phyloP scores from a whole-genome alignment of 2,888 invertebrate genomes.

The Drosophila macrospina region DNA sequence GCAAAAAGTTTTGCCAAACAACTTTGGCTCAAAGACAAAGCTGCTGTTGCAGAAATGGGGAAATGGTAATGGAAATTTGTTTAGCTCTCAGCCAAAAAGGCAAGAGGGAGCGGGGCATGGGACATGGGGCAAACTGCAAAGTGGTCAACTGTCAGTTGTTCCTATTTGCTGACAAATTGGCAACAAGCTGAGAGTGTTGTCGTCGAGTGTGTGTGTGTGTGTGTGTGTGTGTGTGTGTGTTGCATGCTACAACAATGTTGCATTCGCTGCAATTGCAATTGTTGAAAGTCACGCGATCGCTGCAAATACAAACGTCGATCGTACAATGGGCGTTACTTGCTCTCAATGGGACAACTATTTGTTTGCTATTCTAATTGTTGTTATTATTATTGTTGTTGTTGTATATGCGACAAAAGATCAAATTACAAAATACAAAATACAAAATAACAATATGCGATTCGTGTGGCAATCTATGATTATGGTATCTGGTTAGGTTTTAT shows the following conservation, averaged over 20 bases:
- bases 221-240: conserved; percentile 1
- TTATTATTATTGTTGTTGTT: neutral
- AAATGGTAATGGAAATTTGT: conserved; percentile 64
- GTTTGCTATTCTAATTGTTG: neutral
- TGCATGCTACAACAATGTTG: conserved; percentile 7
- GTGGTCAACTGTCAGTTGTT: conserved; percentile 51
- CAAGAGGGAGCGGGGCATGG: neutral
- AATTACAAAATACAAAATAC: conserved; percentile 2
- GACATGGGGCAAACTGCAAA: conserved; percentile 10
- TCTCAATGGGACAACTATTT: neutral
- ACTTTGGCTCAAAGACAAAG: conserved; percentile 71
- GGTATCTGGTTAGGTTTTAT: neutral
- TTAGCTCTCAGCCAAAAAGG: conserved; percentile 21
- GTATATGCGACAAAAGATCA: neutral
- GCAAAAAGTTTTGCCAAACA: conserved; percentile 57
- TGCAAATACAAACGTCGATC: neutral
- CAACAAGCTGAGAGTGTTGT: conserved; percentile 14
- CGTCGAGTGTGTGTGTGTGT: no score
- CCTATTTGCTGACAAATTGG: conserved; percentile 42
- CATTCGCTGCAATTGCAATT: neutral
- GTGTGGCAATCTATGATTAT: conserved; percentile 3
- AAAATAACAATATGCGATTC: neutral
- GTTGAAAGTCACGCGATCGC: conserved; percentile 4
- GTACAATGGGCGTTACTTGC: neutral
- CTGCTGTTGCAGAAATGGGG: conserved; percentile 42